A percentile compares a stretch with the other conserved stretches of the same genome.
phyloP scores from a whole-genome alignment of 23 tunicate genomes.

The Botrylloides violaceus region DNA sequence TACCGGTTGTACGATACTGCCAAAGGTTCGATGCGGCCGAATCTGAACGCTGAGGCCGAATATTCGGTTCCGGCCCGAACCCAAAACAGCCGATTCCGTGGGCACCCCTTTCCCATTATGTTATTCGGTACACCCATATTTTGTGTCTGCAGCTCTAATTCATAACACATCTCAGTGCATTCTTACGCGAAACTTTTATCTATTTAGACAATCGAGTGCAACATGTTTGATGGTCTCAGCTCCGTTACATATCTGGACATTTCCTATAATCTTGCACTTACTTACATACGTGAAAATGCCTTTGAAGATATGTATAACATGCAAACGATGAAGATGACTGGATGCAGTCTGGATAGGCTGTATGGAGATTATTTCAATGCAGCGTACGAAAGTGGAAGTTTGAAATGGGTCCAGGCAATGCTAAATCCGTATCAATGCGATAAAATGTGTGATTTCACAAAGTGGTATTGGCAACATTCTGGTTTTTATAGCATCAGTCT shows the following conservation, averaged over 20 bases:
- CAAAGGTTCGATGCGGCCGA: too few species aligned
- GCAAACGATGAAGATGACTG: not conserved
- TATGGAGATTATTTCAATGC: not conserved
- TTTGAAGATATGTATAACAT: not conserved
- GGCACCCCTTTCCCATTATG: too few species aligned
- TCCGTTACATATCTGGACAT: not conserved
- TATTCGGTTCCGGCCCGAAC: too few species aligned
- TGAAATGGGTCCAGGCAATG: slow-evolving; percentile 2
- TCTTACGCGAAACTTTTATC: not conserved
- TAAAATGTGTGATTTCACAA: slow-evolving; percentile 10
- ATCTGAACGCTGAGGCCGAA: too few species aligned
- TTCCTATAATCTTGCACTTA: not conserved
- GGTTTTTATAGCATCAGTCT: not conserved
- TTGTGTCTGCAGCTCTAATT: too few species aligned
- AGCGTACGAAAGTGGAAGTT: slow-evolving; percentile 2
- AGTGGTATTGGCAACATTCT: slow-evolving; percentile 15
- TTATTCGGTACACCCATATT: too few species aligned
- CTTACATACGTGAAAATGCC: not conserved
- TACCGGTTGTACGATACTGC: too few species aligned
- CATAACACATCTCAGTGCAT: too few species aligned
- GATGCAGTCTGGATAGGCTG: not conserved
- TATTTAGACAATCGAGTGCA: not conserved
- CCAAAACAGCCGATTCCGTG: too few species aligned
- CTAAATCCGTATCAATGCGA: slow-evolving; percentile 17
- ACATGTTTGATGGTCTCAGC: slow-evolving; percentile 8